Conservation (phyloP, 2,113 vertebrate species). For the Rousettus leschenaultii region DNA sequence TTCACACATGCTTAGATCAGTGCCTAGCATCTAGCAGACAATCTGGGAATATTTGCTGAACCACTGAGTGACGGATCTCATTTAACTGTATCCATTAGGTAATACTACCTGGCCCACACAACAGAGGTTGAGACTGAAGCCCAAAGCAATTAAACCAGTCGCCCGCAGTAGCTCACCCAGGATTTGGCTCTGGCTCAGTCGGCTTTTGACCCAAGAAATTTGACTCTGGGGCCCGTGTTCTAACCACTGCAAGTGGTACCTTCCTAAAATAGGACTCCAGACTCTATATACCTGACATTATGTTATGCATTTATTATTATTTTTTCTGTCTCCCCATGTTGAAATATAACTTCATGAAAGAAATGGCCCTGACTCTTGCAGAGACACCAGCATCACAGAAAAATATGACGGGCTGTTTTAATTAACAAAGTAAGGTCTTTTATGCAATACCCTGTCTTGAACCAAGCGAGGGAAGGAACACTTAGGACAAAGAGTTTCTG, state of each 20-base stretch:
- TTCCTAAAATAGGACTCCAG: background rate
- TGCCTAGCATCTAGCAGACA: background rate
- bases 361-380: background rate
- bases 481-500: background rate
- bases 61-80: background rate
- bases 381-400: background rate
- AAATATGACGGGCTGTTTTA: background rate
- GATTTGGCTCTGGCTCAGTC: background rate
- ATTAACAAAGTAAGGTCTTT: background rate
- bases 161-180: background rate
- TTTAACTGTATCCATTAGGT: background rate
- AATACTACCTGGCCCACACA: background rate
- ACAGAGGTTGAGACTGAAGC: background rate
- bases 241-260: background rate
- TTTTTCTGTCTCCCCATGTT: background rate
- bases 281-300: background rate
- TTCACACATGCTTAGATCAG: background rate
- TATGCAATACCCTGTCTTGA: background rate
- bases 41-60: background rate
- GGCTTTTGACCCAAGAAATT: background rate
- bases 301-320: background rate
- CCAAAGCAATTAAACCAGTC: background rate
- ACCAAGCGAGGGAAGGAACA: background rate
- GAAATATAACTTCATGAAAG: background rate
- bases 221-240: background rate